These are phyloP conservation scores for Thecophora atra DNA, from an alignment of 2,888 invertebrate species.

Conservation along the genomic window DNA sequence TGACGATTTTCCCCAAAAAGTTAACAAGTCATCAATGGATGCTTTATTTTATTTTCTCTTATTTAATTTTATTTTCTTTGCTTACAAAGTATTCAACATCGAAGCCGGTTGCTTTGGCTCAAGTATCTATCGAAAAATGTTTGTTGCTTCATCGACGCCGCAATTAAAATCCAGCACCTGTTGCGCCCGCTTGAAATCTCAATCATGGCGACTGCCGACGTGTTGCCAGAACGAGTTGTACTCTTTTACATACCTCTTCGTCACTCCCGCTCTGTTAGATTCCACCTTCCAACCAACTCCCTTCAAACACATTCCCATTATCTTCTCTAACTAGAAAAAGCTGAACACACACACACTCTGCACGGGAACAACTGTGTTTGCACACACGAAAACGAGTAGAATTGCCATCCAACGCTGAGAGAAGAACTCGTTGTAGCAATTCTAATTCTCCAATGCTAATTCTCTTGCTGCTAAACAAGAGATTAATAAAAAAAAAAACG, in stretches of 20 bases:
- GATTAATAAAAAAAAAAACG: conserved; percentile 9
- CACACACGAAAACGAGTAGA: background rate
- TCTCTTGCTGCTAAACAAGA: background rate
- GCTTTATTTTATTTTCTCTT: too few species aligned
- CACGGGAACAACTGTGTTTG: background rate
- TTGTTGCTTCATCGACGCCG: background rate
- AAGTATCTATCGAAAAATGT: background rate
- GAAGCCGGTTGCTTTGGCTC: too few species aligned
- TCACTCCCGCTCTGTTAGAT: background rate
- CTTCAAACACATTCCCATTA: background rate
- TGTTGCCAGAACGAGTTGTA: conserved; percentile 25
- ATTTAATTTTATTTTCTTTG: too few species aligned
- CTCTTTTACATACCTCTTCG: background rate
- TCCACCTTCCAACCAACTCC: background rate
- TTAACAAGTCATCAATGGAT: too few species aligned
- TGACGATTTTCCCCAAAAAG: too few species aligned
- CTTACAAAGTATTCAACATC: too few species aligned
- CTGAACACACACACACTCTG: background rate
- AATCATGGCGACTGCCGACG: conserved; percentile 8
- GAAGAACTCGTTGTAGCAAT: background rate
- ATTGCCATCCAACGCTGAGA: background rate
- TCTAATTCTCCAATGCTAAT: conserved; percentile 7
- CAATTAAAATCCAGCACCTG: conserved; percentile 31
- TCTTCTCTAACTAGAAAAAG: background rate
- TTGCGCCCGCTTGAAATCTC: conserved; percentile 6